A percentile compares a stretch with the other conserved stretches of the same genome.
These are phyloP conservation scores for Platichthys flesus DNA, from an alignment of 2,113 vertebrate genomes.

Conservation along the genomic window DNA sequence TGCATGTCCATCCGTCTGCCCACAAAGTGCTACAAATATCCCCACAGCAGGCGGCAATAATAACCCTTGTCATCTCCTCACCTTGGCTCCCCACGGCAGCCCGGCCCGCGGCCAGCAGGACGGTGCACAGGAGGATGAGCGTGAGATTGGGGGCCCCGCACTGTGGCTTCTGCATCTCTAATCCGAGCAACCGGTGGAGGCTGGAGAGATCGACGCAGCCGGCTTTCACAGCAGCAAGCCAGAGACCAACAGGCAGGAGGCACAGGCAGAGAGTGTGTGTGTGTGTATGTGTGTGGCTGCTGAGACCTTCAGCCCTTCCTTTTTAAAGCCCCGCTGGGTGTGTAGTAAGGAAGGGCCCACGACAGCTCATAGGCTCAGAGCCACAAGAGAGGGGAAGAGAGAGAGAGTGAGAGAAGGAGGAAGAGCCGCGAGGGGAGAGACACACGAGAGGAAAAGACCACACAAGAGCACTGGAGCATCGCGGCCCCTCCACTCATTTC, in stretches of 20 bases:
- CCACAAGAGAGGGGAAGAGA: conserved; percentile 58
- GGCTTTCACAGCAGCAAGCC: conserved; percentile 38
- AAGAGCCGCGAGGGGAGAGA: conserved; percentile 46
- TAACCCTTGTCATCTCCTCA: conserved; percentile 50
- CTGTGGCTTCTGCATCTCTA: conserved; percentile 61
- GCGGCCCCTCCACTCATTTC: conserved; percentile 50
- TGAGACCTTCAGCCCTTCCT: conserved; percentile 77
- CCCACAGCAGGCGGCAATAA: background rate
- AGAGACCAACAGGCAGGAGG: conserved; percentile 41
- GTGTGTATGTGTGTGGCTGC: conserved; percentile 63
- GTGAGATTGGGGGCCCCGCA: conserved; percentile 44
- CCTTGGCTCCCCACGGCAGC: conserved; percentile 69
- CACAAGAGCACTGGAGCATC: conserved; percentile 66
- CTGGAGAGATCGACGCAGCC: conserved; percentile 47
- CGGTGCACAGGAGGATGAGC: conserved; percentile 67
- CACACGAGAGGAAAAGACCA: conserved; percentile 62
- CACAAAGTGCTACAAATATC: conserved; percentile 68
- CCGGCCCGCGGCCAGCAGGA: conserved; percentile 51
- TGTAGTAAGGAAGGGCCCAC: conserved; percentile 76
- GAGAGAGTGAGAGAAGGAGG: conserved; percentile 59
- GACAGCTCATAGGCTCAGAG: conserved; percentile 81
- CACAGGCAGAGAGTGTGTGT: conserved; percentile 51
- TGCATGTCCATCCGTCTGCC: conserved; percentile 46
- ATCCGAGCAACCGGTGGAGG: conserved; percentile 49
- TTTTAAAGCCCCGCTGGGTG: conserved; percentile 83